phyloP scores from a whole-genome alignment of 2,888 invertebrate genomes.

The Branchellion lobata region DNA sequence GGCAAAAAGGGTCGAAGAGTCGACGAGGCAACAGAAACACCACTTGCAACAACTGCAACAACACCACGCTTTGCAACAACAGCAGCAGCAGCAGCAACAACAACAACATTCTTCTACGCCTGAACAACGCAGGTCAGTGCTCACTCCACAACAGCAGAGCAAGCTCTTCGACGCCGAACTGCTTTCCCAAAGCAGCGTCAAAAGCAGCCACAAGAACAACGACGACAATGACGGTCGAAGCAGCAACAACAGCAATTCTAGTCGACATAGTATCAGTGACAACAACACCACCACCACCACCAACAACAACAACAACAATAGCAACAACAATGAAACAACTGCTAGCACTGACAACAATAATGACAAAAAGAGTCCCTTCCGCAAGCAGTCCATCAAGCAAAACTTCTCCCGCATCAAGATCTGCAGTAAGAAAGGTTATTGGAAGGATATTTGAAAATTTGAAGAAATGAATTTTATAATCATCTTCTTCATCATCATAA shows the following conservation, averaged over 20 bases:
- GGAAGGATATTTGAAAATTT: background rate
- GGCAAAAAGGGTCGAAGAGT: slow-evolving; percentile 38
- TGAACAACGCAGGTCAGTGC: background rate
- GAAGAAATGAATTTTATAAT: too few relatives aligned
- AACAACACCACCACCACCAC: background rate
- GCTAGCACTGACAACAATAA: background rate
- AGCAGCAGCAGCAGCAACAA: slow-evolving; percentile 8
- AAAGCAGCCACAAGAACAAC: background rate
- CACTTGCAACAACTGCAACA: slow-evolving; percentile 29
- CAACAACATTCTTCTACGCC: background rate
- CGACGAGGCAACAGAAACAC: slow-evolving; percentile 14
- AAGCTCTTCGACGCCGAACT: background rate
- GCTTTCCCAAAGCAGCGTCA: background rate
- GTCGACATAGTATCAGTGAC: background rate
- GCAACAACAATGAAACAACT: background rate
- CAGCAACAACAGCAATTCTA: slow-evolving; percentile 10
- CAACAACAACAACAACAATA: background rate
- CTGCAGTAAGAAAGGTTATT: background rate
- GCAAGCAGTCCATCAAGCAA: background rate
- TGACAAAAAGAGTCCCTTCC: background rate
- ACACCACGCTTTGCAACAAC: background rate
- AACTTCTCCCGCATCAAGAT: slow-evolving; percentile 1
- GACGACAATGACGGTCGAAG: background rate
- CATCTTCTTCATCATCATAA: slow-evolving; percentile 41
- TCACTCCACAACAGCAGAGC: background rate